Conservation (phyloP, 2,797 vertebrate genomes). For the Thaleichthys pacificus region DNA sequence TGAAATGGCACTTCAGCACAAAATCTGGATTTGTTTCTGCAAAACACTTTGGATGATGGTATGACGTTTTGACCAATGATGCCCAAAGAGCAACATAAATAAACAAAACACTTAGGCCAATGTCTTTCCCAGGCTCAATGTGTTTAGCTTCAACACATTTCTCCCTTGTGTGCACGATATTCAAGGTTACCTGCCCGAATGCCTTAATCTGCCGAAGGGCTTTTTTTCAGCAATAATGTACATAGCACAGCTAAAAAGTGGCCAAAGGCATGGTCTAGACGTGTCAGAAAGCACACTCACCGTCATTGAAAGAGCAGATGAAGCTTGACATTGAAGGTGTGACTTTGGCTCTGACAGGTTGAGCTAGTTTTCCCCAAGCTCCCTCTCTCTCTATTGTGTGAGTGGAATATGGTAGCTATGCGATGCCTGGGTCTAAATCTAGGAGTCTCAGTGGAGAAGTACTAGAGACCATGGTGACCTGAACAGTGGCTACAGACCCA, state of each 20-base stretch:
- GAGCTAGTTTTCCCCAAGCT: background rate
- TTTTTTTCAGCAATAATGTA: too few species aligned
- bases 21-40: slow-evolving; percentile 5
- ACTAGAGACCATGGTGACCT: background rate
- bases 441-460: slow-evolving; percentile 4
- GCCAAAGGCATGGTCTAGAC: background rate
- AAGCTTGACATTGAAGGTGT: slow-evolving; percentile 10
- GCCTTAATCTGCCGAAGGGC: background rate
- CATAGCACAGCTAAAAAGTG: too few species aligned
- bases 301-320: background rate
- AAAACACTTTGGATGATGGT: background rate
- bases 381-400: slow-evolving; percentile 3
- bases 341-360: slow-evolving; percentile 6
- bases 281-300: background rate
- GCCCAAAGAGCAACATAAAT: too few species aligned
- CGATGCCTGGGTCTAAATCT: slow-evolving; percentile 4
- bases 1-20: background rate
- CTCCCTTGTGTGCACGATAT: too few species aligned
- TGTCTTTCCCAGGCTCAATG: too few species aligned
- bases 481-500: background rate
- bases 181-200: too few species aligned
- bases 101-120: too few species aligned
- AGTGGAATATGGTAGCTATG: background rate
- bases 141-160: too few species aligned
- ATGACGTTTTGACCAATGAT: too few species aligned